phyloP scores from a whole-genome alignment of 2,888 invertebrate species.

The Nephrotoma flavescens region DNA sequence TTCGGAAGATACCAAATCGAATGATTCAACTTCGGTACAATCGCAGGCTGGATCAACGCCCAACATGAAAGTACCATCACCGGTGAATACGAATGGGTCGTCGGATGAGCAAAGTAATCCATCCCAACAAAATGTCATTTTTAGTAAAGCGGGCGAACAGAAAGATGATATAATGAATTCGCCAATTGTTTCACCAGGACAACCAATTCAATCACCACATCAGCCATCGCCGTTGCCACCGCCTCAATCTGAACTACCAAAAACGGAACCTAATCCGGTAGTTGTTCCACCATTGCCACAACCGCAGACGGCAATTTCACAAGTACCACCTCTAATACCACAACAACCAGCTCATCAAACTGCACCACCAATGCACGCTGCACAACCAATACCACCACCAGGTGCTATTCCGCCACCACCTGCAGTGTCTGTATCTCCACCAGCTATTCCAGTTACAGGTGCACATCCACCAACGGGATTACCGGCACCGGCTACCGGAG shows the following conservation, averaged over 20 bases:
- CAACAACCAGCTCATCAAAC: constrained; percentile 6
- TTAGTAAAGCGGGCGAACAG: neutral
- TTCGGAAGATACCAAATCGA: constrained; percentile 9
- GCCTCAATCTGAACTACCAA: neutral
- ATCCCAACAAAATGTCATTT: constrained; percentile 8
- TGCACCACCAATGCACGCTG: neutral
- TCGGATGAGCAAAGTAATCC: constrained; percentile 10
- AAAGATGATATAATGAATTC: constrained; percentile 2
- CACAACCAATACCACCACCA: neutral
- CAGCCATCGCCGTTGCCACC: neutral
- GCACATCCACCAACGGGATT: neutral
- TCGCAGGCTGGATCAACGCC: constrained; percentile 1
- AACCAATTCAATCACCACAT: constrained; percentile 12
- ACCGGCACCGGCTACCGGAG: constrained; percentile 12
- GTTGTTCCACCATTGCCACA: constrained; percentile 30
- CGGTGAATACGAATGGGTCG: constrained; percentile 5
- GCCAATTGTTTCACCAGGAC: constrained; percentile 8
- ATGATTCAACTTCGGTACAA: constrained; percentile 1
- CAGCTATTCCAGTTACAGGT: constrained; percentile 7
- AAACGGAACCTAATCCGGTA: neutral
- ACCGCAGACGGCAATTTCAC: constrained; percentile 38
- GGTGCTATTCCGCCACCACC: constrained; percentile 13
- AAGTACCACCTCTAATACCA: neutral
- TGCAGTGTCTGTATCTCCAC: constrained; percentile 6
- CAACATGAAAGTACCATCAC: constrained; percentile 7